Percentiles rank a stretch among this genome's conserved stretches.
These are phyloP conservation scores for Dexiosoma caninum DNA, from an alignment of 2,888 invertebrate species.

Conservation along the genomic window DNA sequence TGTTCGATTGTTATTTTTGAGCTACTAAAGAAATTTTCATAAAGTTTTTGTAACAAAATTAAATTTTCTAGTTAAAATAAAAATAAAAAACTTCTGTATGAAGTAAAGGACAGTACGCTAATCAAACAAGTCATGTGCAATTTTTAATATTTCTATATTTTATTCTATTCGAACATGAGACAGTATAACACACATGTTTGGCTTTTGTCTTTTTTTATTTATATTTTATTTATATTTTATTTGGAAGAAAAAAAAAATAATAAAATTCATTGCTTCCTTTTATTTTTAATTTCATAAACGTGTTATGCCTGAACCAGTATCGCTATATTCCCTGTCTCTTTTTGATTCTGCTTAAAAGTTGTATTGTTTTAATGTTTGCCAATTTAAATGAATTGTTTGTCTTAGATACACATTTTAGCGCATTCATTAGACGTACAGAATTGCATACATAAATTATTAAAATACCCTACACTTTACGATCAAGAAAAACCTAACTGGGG, in stretches of 20 bases:
- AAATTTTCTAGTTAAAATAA: background rate
- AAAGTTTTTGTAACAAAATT: background rate
- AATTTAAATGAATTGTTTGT: constrained; percentile 63
- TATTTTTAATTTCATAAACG: background rate
- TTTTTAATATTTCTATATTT: no score
- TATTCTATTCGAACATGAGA: no score
- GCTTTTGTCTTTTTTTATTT: no score
- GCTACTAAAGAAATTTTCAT: background rate
- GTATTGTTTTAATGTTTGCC: constrained; percentile 55
- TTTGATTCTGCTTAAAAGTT: constrained; percentile 32
- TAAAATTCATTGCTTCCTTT: no score
- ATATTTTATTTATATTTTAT: no score
- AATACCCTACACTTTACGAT: constrained; percentile 27
- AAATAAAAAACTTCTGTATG: background rate
- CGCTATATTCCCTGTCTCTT: no score
- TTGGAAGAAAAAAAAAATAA: no score
- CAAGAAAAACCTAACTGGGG: background rate
- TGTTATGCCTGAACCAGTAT: no score
- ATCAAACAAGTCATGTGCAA: no score
- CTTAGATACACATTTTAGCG: constrained; percentile 7
- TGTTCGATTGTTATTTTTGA: constrained; percentile 29
- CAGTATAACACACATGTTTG: no score
- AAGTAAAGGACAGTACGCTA: no score
- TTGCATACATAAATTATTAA: constrained; percentile 27
- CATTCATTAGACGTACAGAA: background rate